Conservation (phyloP, 2,113 vertebrate species). For the Synodontis membranacea region DNA sequence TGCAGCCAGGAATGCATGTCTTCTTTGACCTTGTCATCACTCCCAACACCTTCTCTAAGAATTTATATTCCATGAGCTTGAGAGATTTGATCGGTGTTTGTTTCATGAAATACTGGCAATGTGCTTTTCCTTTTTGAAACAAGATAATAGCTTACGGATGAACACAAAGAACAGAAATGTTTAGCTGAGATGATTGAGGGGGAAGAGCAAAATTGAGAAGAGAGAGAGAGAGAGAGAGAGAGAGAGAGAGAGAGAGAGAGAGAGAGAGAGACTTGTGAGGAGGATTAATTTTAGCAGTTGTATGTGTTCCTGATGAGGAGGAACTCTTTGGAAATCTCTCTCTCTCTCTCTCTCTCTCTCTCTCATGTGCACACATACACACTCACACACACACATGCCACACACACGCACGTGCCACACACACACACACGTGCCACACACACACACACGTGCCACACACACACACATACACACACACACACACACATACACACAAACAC, state of each 20-base stretch:
- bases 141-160: constrained; percentile 20
- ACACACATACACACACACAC: background rate
- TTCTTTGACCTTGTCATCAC: too few species aligned
- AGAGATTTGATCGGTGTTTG: too few species aligned
- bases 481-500: background rate
- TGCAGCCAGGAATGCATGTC: too few species aligned
- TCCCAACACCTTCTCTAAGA: too few species aligned
- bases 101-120: too few species aligned
- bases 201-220: background rate
- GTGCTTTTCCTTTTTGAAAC: too few species aligned
- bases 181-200: constrained; percentile 12
- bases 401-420: background rate
- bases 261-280: background rate
- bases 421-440: background rate
- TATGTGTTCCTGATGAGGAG: background rate
- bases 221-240: background rate
- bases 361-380: too few species aligned
- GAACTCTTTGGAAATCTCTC: background rate
- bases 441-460: background rate
- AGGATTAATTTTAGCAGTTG: constrained; percentile 11
- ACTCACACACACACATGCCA: background rate
- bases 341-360: background rate
- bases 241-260: background rate
- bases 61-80: too few species aligned
- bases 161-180: constrained; percentile 17